phyloP scores from a whole-genome alignment of 1,140 invertebrate species.

The Pachyrhynchus sulphureomaculatus region DNA sequence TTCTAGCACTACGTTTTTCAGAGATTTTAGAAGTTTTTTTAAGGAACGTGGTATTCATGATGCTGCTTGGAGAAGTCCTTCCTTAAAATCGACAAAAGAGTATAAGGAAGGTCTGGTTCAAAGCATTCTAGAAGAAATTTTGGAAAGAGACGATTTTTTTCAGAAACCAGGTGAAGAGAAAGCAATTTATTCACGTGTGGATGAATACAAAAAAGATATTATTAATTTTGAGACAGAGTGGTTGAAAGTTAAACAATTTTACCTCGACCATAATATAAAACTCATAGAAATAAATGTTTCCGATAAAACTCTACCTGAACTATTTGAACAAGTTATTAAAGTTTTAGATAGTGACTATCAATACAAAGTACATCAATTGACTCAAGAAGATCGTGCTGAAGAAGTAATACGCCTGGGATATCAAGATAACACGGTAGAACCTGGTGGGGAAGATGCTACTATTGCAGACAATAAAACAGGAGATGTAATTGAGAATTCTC shows the following conservation, averaged over 20 bases:
- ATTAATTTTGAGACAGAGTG: constrained; percentile 52
- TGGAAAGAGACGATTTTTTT: constrained; percentile 20
- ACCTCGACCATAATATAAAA: constrained; percentile 44
- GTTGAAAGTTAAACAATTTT: constrained; percentile 49
- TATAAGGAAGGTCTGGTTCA: constrained; percentile 23
- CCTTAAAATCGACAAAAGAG: constrained; percentile 17
- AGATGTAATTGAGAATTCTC: constrained; percentile 47
- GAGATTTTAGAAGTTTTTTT: constrained; percentile 42
- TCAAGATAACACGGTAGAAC: constrained; percentile 36
- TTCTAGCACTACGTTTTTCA: constrained; percentile 30
- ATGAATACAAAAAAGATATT: constrained; percentile 44
- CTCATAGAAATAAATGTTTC: constrained; percentile 39
- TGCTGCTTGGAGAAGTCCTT: constrained; percentile 36
- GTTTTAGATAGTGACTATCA: constrained; percentile 39
- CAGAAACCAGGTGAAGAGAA: not conserved
- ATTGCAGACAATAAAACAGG: constrained; percentile 43
- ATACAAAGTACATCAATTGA: constrained; percentile 35
- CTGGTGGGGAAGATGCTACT: constrained; percentile 43
- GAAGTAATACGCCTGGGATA: constrained; percentile 33
- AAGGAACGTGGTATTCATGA: constrained; percentile 30
- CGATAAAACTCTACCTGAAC: constrained; percentile 36
- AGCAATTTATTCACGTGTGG: constrained; percentile 1
- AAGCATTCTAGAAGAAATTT: constrained; percentile 30
- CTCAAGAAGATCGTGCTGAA: constrained; percentile 37
- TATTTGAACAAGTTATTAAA: constrained; percentile 43